Conservation (phyloP, 2,888 invertebrate species). For the Drosophila suboccidentalis region DNA sequence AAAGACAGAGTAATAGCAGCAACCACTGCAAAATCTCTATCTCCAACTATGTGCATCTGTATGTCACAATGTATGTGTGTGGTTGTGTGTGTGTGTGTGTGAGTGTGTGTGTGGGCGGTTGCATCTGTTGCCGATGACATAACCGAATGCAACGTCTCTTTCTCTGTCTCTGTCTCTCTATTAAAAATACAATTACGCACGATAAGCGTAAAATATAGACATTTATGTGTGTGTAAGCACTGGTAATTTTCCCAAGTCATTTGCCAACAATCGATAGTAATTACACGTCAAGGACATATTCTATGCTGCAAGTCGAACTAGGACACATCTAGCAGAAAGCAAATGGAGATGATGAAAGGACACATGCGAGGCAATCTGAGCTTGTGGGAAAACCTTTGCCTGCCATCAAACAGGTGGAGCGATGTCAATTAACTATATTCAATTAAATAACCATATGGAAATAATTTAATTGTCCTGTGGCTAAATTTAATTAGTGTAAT, state of each 20-base stretch:
- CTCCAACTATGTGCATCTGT: slow-evolving; percentile 23
- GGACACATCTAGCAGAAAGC: slow-evolving; percentile 10
- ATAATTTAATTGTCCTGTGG: slow-evolving; percentile 10
- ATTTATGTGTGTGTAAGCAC: slow-evolving; percentile 25
- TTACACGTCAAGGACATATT: slow-evolving; percentile 54
- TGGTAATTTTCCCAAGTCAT: slow-evolving; percentile 55
- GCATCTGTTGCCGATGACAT: slow-evolving; percentile 66
- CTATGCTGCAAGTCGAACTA: slow-evolving; percentile 11
- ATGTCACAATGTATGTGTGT: not conserved
- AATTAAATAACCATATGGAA: slow-evolving; percentile 6
- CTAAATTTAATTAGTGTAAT: not conserved
- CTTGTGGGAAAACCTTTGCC: not conserved
- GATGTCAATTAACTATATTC: slow-evolving; percentile 7
- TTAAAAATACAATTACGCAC: slow-evolving; percentile 47
- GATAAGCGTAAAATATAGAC: slow-evolving; percentile 21
- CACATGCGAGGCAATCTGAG: slow-evolving; percentile 23
- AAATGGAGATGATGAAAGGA: slow-evolving; percentile 11
- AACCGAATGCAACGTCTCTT: slow-evolving; percentile 39
- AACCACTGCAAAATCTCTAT: slow-evolving; percentile 4
- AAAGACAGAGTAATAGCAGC: not conserved
- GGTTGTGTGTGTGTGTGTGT: slow-evolving; percentile 12
- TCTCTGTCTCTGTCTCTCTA: slow-evolving; percentile 1
- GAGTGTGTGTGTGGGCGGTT: slow-evolving; percentile 24
- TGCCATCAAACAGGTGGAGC: slow-evolving; percentile 34
- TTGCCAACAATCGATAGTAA: slow-evolving; percentile 63